Conservation (phyloP, 2,797 vertebrate genomes). For the Bufotes viridis region DNA sequence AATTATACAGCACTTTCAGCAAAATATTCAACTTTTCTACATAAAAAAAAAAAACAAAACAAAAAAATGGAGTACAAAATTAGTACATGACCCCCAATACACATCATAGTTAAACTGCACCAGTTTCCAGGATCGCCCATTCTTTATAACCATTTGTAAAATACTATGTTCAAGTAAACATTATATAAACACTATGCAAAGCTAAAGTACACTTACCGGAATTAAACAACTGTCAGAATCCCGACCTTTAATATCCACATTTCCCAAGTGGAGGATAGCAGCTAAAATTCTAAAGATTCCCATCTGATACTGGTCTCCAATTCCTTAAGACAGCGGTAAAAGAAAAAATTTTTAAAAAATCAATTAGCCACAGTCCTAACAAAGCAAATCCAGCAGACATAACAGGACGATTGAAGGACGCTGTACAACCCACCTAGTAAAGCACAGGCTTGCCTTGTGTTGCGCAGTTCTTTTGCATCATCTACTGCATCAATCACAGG, state of each 20-base stretch:
- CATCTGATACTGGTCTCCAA: conserved; percentile 93
- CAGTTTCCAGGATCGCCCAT: too few species aligned
- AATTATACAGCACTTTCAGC: too few species aligned
- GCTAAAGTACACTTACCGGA: conserved; percentile 77
- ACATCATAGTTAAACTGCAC: too few species aligned
- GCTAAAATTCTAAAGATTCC: conserved; percentile 94
- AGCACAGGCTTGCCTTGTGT: conserved; percentile 88
- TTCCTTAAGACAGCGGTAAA: conserved; percentile 77
- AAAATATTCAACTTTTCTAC: too few species aligned
- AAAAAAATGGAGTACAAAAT: too few species aligned
- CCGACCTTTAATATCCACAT: conserved; percentile 88
- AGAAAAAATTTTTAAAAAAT: background rate
- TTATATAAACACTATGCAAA: background rate
- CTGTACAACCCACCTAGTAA: conserved; percentile 83
- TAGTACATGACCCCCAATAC: too few species aligned
- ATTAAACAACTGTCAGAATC: conserved; percentile 94
- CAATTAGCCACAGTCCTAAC: background rate
- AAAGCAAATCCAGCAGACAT: background rate
- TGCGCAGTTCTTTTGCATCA: conserved; percentile 89
- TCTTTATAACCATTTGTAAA: too few species aligned
- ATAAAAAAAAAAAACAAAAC: too few species aligned
- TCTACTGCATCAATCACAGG: conserved; percentile 91
- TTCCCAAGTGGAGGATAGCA: conserved; percentile 95
- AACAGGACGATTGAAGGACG: background rate
- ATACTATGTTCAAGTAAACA: background rate